Evolutionary conservation across 2,797 vertebrate species (phyloP), one percentile per base, ranked within the genome.

Genomic region (Hoplostethus mediterraneus): DNA sequence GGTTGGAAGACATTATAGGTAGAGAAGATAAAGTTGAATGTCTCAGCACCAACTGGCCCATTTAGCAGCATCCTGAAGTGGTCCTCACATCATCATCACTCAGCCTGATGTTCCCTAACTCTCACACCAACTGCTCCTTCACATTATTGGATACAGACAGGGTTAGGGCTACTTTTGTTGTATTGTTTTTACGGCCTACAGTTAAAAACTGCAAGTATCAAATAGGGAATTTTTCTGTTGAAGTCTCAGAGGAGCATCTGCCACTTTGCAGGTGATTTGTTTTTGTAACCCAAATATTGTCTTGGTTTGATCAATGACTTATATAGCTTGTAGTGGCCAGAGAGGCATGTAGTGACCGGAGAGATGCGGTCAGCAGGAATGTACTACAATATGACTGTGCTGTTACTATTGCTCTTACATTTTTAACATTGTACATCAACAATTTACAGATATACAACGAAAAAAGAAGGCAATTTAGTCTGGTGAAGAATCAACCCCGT

Each of bases 401-500:
- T 60, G 66, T 67, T 61, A 12, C 45, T 68, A 53, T 45, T 51
- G 38, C 31, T 73, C 25, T 45, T 51, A 30, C 1, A 3, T 63
- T 70, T 64, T 69, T 75, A 69, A 73, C 38, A 40, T 40, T 84
- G 45, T 64, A 3, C 59, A 69, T 73, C 55, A 73, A 73, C 69
- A 49, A 75, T 25, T 86, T 83, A 79, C 92, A 99, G 98, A 97
- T 99, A 80, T 99, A 99, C 89, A 95, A 94, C 68, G 97, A 99
- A 79, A 98, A 99, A 74, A 95, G 94, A 80, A 94, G 97, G 73
- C 95, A 95, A 53, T 99, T 98, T 71, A 97, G 95, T 81, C 90
- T 99, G 30, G 95, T 97, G 85, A 96, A 96, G 91, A 99, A 98
- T 9, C 95, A 97, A 56, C 97, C 98, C 14, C 95, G 95, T 56